Percentiles rank a stretch among this genome's conserved stretches.
Conservation (phyloP, 2,888 invertebrate species). For the Axea sp. region DNA sequence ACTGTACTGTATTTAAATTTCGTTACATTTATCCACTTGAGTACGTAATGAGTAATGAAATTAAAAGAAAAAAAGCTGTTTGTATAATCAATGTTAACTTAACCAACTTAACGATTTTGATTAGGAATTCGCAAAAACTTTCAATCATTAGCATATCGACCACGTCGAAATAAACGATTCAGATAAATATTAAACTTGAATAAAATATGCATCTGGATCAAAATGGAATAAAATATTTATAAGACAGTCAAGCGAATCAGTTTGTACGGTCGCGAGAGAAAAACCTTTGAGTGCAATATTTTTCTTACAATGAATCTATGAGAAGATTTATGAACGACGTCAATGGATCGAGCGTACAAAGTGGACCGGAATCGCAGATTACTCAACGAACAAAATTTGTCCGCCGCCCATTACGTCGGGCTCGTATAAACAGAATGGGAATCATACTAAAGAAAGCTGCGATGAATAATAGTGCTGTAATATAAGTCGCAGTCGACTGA, state of each 20-base stretch:
- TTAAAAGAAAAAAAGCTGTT: not conserved
- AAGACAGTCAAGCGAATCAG: slow-evolving; percentile 26
- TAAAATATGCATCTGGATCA: slow-evolving; percentile 47
- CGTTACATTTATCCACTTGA: no score
- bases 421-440: no score
- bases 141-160: slow-evolving; percentile 13
- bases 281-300: not conserved
- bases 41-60: no score
- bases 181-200: slow-evolving; percentile 39
- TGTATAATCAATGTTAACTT: not conserved
- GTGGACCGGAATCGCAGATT: slow-evolving; percentile 21
- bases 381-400: no score
- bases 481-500: slow-evolving; percentile 42
- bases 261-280: slow-evolving; percentile 2
- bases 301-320: slow-evolving; percentile 7
- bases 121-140: slow-evolving; percentile 3
- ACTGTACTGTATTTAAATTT: no score
- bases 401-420: no score
- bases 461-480: slow-evolving; percentile 42
- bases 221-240: slow-evolving; percentile 46
- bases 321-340: no score
- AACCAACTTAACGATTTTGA: slow-evolving; percentile 7
- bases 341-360: slow-evolving; percentile 6
- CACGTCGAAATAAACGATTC: slow-evolving; percentile 15
- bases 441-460: slow-evolving; percentile 35